These are phyloP conservation scores for Lepetodrilus schrolli DNA, from an alignment of 2,888 invertebrate species.

Conservation along the genomic window DNA sequence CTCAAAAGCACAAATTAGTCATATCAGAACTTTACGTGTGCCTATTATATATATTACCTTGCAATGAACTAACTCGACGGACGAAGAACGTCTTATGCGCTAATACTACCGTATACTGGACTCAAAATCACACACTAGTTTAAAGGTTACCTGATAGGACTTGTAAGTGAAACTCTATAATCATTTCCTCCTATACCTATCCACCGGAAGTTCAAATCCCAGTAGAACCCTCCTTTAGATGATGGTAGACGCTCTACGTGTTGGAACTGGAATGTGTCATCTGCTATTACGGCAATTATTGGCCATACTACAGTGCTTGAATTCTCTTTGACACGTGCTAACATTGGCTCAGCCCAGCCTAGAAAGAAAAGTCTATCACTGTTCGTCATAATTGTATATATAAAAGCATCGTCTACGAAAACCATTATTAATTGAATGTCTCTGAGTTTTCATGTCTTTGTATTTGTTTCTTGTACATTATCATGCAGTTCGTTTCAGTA, in stretches of 20 bases:
- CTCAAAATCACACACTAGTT: too few species aligned
- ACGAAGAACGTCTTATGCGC: too few species aligned
- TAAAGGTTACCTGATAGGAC: constrained; percentile 11
- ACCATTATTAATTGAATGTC: too few species aligned
- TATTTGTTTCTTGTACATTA: too few species aligned
- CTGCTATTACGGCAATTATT: constrained; percentile 95
- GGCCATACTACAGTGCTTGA: constrained; percentile 87
- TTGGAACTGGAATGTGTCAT: constrained; percentile 93
- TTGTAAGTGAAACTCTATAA: constrained; percentile 75
- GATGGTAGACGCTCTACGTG: constrained; percentile 75
- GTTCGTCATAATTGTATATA: constrained; percentile 64
- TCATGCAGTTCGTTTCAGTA: too few species aligned
- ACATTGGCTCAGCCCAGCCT: constrained; percentile 93
- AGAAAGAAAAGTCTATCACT: constrained; percentile 77
- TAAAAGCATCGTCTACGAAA: background rate
- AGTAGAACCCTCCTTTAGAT: constrained; percentile 79
- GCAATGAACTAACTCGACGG: too few species aligned
- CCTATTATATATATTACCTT: too few species aligned
- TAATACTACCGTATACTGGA: too few species aligned
- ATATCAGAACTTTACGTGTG: too few species aligned
- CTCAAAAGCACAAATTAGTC: too few species aligned
- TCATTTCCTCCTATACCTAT: constrained; percentile 77
- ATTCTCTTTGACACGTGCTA: constrained; percentile 86
- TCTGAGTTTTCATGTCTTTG: too few species aligned
- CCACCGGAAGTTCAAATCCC: constrained; percentile 85